Evolutionary conservation across 1,140 invertebrate genomes (phyloP).

Genomic region (Berghia stephanieae): DNA sequence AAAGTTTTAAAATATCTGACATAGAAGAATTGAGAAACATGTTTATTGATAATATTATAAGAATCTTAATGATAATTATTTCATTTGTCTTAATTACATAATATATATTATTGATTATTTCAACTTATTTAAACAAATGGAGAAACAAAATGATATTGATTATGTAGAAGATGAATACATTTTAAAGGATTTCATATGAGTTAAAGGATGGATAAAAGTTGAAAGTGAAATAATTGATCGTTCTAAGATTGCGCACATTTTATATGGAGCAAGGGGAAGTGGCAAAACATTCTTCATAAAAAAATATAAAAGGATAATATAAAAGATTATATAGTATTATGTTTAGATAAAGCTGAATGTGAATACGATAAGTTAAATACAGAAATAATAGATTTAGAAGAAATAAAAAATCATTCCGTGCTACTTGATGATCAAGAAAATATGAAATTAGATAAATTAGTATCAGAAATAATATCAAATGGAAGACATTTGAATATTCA

Average conservation of each 20-base stretch:
- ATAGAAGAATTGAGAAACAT: too few relatives aligned
- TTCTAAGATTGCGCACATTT: background rate
- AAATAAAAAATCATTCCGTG: background rate
- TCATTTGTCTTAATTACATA: background rate
- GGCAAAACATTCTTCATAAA: background rate
- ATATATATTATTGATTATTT: slow-evolving; percentile 9
- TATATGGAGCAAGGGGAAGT: background rate
- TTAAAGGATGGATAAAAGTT: background rate
- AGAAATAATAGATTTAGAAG: background rate
- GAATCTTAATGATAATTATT: background rate
- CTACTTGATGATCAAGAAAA: background rate
- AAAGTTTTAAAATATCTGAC: too few relatives aligned
- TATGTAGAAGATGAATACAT: background rate
- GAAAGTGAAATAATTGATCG: slow-evolving; percentile 8
- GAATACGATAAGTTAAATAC: background rate
- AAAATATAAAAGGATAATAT: slow-evolving; percentile 4
- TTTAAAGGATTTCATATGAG: background rate
- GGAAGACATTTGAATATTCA: slow-evolving; percentile 5
- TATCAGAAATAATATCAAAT: background rate
- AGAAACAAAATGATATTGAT: background rate
- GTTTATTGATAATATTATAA: background rate
- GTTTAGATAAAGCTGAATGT: background rate
- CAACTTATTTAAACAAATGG: background rate
- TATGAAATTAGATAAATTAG: background rate
- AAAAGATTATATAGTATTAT: background rate